These are phyloP conservation scores for Taxidea taxus DNA, from an alignment of 2,113 vertebrate genomes.

Conservation along the genomic window DNA sequence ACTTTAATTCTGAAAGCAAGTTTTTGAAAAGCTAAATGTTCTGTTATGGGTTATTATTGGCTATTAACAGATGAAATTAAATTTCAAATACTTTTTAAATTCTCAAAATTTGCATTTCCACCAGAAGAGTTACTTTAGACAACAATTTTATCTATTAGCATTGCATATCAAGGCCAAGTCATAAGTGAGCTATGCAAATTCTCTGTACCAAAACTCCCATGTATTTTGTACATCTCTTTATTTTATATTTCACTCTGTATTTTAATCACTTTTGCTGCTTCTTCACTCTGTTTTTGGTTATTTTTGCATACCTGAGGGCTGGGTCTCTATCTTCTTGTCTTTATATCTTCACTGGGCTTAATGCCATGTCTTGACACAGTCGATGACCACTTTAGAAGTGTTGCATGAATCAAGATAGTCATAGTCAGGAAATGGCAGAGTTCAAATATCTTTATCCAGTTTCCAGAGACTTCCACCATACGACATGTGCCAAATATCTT, in stretches of 20 bases:
- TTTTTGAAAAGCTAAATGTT: background rate
- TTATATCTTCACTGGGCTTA: background rate
- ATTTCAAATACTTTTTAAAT: background rate
- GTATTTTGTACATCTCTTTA: background rate
- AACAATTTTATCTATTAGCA: background rate
- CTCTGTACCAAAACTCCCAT: background rate
- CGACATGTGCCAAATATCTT: background rate
- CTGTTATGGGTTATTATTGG: background rate
- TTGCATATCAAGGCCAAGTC: background rate
- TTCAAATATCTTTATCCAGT: background rate
- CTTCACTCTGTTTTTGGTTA: background rate
- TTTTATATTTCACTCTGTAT: background rate
- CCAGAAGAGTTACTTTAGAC: background rate
- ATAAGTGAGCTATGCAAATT: background rate
- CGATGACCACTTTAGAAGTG: background rate
- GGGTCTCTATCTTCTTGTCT: background rate
- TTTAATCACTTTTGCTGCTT: background rate
- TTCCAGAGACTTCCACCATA: background rate
- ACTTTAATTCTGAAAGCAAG: background rate
- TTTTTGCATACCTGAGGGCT: background rate
- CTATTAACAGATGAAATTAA: background rate
- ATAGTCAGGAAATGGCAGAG: background rate
- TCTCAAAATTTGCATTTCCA: background rate
- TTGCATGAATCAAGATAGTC: background rate
- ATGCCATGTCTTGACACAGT: background rate